Evolutionary conservation across 2,888 invertebrate genomes (phyloP).

Genomic region (Sepioteuthis lessoniana): DNA sequence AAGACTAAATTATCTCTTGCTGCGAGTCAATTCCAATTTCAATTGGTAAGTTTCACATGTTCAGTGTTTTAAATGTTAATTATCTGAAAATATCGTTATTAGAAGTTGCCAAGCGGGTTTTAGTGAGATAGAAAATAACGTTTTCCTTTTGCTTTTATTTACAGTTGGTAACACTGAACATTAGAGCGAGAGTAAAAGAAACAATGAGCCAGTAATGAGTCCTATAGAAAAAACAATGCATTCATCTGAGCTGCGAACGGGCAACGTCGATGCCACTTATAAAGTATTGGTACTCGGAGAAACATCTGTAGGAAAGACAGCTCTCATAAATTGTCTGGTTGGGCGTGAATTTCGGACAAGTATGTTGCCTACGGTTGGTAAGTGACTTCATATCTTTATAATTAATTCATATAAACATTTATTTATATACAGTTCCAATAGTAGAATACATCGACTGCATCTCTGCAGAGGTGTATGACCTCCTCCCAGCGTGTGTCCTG

Average conservation of each 20-base stretch:
- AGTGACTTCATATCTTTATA: conserved; percentile 45
- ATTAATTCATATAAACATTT: not conserved
- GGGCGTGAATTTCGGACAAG: conserved; percentile 63
- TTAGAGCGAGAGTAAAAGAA: not conserved
- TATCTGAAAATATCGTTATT: too few relatives aligned
- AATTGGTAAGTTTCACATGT: too few relatives aligned
- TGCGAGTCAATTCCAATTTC: too few relatives aligned
- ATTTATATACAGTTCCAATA: not conserved
- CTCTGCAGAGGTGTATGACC: too few relatives aligned
- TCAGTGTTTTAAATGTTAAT: too few relatives aligned
- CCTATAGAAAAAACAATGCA: not conserved
- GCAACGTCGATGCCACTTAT: conserved; percentile 59
- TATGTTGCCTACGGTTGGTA: conserved; percentile 68
- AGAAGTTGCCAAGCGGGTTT: too few relatives aligned
- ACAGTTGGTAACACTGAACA: not conserved
- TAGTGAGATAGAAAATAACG: too few relatives aligned
- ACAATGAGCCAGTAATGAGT: not conserved
- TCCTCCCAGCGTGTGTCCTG: too few relatives aligned
- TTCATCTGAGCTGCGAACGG: not conserved
- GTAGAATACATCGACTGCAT: too few relatives aligned
- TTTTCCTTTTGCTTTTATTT: not conserved
- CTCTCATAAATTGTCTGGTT: conserved; percentile 63
- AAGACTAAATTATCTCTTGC: too few relatives aligned
- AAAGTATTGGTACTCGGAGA: conserved; percentile 71
- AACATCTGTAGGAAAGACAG: conserved; percentile 71